These are phyloP conservation scores for Drosophila chauvacae DNA, from an alignment of 1,140 invertebrate genomes.

Conservation along the genomic window DNA sequence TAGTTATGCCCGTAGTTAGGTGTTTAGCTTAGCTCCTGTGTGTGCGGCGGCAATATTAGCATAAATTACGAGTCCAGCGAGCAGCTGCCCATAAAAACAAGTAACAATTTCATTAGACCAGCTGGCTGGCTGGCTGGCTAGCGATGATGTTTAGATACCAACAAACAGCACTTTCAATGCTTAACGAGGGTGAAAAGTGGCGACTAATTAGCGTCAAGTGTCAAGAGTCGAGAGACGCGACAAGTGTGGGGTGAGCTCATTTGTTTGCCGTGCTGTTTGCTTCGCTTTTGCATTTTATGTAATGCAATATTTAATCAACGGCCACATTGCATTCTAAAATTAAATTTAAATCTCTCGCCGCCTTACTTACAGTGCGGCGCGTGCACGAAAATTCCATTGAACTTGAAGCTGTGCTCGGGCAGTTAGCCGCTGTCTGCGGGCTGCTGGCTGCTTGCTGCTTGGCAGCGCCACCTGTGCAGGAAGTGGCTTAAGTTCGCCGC, in stretches of 20 bases:
- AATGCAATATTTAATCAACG: slow-evolving; percentile 61
- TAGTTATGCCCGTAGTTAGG: slow-evolving; percentile 21
- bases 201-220: slow-evolving; percentile 55
- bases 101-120: slow-evolving; percentile 72
- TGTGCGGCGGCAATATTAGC: slow-evolving; percentile 47
- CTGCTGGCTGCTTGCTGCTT: background rate
- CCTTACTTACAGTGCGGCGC: slow-evolving; percentile 29
- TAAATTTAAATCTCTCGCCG: slow-evolving; percentile 45
- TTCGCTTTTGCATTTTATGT: slow-evolving; percentile 52
- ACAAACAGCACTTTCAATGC: slow-evolving; percentile 42
- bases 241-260: slow-evolving; percentile 30
- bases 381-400: slow-evolving; percentile 65
- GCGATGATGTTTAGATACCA: slow-evolving; percentile 19
- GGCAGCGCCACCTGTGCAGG: slow-evolving; percentile 42
- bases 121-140: slow-evolving; percentile 4
- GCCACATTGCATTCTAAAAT: slow-evolving; percentile 56
- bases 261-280: slow-evolving; percentile 15
- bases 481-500: slow-evolving; percentile 66
- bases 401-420: slow-evolving; percentile 47
- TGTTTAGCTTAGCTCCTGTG: slow-evolving; percentile 41
- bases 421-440: slow-evolving; percentile 5
- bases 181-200: slow-evolving; percentile 65
- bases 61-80: slow-evolving; percentile 74
- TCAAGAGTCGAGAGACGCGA: slow-evolving; percentile 17
- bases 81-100: slow-evolving; percentile 69